These are phyloP conservation scores for Uloborus diversus DNA, from an alignment of 1,140 invertebrate species.

Conservation along the genomic window DNA sequence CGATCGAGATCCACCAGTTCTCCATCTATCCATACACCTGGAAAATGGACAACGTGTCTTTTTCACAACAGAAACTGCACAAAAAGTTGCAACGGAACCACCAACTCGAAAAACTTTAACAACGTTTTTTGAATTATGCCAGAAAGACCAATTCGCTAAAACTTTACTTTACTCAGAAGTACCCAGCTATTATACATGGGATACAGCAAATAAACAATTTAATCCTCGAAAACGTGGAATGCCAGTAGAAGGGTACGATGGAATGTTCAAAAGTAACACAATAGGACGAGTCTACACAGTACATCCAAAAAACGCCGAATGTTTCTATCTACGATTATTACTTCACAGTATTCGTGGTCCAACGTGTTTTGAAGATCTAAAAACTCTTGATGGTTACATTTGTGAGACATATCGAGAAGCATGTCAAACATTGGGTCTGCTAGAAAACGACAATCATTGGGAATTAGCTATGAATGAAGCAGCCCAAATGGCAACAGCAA, in stretches of 20 bases:
- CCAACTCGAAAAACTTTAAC: no score
- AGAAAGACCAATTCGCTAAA: no score
- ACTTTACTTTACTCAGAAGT: no score
- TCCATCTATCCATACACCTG: conserved; percentile 60
- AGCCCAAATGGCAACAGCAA: conserved; percentile 59
- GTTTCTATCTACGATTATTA: conserved; percentile 61
- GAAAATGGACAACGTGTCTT: conserved; percentile 60
- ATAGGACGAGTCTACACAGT: conserved; percentile 64
- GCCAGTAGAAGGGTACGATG: conserved; percentile 58
- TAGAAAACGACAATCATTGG: conserved; percentile 65
- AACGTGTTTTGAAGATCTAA: conserved; percentile 58
- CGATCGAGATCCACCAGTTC: conserved; percentile 57
- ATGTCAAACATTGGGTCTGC: conserved; percentile 62
- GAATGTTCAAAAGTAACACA: conserved; percentile 56
- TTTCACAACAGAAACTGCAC: conserved; percentile 34
- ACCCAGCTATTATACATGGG: conserved; percentile 41
- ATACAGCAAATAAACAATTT: conserved; percentile 31
- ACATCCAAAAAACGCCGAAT: conserved; percentile 63
- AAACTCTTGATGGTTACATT: conserved; percentile 59
- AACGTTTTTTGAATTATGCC: no score
- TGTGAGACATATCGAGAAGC: conserved; percentile 56
- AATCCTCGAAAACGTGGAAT: no score
- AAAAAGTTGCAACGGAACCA: conserved; percentile 1
- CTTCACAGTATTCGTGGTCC: conserved; percentile 60
- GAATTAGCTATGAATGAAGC: conserved; percentile 62